Conservation (phyloP, 2,113 vertebrate species). For the Equus przewalskii region DNA sequence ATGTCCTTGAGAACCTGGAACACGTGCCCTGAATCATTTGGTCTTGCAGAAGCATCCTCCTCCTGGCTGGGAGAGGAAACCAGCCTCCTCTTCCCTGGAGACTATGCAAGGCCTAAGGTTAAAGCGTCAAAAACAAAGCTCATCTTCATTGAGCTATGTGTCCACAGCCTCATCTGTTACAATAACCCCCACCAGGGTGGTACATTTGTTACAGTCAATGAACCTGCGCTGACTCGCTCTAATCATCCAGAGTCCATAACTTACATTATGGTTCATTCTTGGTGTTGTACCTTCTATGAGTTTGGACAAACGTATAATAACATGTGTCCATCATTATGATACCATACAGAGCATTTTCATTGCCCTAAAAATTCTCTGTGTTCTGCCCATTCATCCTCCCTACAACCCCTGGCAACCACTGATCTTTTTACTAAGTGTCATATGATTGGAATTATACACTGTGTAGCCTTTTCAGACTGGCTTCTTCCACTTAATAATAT, state of each 20-base stretch:
- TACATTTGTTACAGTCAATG: background rate
- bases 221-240: background rate
- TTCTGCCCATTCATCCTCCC: background rate
- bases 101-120: too few relatives aligned
- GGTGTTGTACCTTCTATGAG: background rate
- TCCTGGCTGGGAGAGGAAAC: too few relatives aligned
- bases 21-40: too few relatives aligned
- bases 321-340: background rate
- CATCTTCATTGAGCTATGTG: background rate
- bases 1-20: too few relatives aligned
- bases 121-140: too few relatives aligned
- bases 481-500: background rate
- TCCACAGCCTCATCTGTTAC: background rate
- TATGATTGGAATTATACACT: background rate
- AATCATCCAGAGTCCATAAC: background rate
- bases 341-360: background rate
- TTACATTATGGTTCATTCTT: background rate
- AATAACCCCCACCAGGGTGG: background rate
- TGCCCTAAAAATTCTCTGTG: background rate
- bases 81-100: too few relatives aligned
- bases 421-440: background rate
- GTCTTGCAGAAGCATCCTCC: too few relatives aligned
- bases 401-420: background rate
- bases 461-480: background rate
- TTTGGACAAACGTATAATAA: background rate